These are phyloP conservation scores for Psittacara wagleri DNA, from an alignment of 2,113 vertebrate genomes.

Conservation along the genomic window DNA sequence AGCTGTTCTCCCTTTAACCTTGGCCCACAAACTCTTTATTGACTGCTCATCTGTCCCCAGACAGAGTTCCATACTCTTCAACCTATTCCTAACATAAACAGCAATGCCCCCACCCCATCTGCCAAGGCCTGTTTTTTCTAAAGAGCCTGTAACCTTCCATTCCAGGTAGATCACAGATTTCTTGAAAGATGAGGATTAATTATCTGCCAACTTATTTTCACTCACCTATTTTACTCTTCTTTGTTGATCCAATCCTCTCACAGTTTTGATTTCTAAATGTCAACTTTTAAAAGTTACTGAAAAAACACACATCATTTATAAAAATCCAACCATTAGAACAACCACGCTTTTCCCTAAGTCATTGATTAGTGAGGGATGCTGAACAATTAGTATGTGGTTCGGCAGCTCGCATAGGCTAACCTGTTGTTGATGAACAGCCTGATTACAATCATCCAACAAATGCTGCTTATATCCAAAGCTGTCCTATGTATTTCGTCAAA, in stretches of 20 bases:
- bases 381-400: background rate
- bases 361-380: background rate
- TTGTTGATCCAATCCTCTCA: background rate
- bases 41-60: too few relatives aligned
- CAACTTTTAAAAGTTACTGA: background rate
- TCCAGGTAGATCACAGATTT: background rate
- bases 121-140: too few relatives aligned
- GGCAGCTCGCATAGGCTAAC: background rate
- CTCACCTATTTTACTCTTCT: background rate
- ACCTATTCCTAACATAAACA: too few relatives aligned
- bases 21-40: accelerated
- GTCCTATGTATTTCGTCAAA: background rate
- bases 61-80: too few relatives aligned
- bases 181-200: background rate
- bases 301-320: background rate
- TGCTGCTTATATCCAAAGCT: background rate
- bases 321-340: background rate
- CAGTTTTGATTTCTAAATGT: background rate
- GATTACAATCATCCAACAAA: background rate
- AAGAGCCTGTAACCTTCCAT: too few relatives aligned
- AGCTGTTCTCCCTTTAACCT: too few relatives aligned
- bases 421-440: background rate
- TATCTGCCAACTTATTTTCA: background rate
- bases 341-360: background rate
- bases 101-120: too few relatives aligned